These are phyloP conservation scores for Cassiopea xamachana DNA, from an alignment of 30 jellyfish, hydroid and myxozoan genomes.

Conservation along the genomic window DNA sequence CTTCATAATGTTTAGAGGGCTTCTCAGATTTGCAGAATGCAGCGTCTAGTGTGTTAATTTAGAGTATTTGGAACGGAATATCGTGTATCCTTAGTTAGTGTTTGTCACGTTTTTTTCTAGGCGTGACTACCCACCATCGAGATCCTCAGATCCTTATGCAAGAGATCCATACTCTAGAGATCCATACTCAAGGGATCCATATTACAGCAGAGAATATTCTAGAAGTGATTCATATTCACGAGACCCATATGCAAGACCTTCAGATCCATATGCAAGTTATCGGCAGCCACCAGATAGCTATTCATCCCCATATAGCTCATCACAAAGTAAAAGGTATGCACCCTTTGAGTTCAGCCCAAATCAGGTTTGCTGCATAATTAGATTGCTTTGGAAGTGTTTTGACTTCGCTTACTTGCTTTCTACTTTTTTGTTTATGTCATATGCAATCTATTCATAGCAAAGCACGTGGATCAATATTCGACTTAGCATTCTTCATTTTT, in stretches of 20 bases:
- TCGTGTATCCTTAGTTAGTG: too few relatives aligned
- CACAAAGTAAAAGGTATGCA: slow-evolving; percentile 46
- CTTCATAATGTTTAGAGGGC: too few relatives aligned
- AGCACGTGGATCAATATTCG: too few relatives aligned
- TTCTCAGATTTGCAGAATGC: too few relatives aligned
- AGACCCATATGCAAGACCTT: slow-evolving; percentile 71
- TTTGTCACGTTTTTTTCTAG: neutral
- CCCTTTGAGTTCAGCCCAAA: neutral
- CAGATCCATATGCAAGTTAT: slow-evolving; percentile 73
- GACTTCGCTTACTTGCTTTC: too few relatives aligned
- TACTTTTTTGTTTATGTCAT: too few relatives aligned
- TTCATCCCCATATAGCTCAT: slow-evolving; percentile 54
- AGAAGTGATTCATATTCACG: slow-evolving; percentile 53
- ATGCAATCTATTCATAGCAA: too few relatives aligned
- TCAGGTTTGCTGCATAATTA: neutral
- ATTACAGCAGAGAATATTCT: slow-evolving; percentile 71
- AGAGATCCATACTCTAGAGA: slow-evolving; percentile 71
- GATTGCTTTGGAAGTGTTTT: too few relatives aligned
- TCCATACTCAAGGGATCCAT: slow-evolving; percentile 75
- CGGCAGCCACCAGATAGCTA: slow-evolving; percentile 64
- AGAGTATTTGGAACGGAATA: too few relatives aligned
- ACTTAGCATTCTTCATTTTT: too few relatives aligned
- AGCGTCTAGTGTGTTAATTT: too few relatives aligned
- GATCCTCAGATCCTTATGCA: slow-evolving; percentile 79
- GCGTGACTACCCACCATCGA: slow-evolving; percentile 45